Conservation (phyloP, 1,140 invertebrate genomes). For the Sminthurinus signatus region DNA sequence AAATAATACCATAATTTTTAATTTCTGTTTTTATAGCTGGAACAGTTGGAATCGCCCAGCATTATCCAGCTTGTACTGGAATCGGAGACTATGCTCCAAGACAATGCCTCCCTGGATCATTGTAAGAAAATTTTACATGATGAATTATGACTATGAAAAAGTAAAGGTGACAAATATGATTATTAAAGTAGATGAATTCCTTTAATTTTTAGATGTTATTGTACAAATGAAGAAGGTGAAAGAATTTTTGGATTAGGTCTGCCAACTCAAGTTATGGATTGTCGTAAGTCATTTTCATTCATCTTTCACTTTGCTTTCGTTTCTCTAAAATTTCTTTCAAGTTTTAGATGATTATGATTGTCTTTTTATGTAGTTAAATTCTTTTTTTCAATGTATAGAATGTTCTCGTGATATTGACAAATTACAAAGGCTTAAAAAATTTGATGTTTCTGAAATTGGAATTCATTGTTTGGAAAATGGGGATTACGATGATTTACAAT, state of each 20-base stretch:
- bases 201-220: constrained; percentile 32
- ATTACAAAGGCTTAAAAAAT: constrained; percentile 7
- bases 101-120: constrained; percentile 34
- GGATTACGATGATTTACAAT: constrained; percentile 38
- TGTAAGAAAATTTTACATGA: constrained; percentile 21
- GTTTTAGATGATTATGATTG: too few relatives aligned
- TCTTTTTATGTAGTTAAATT: too few relatives aligned
- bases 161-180: too few relatives aligned
- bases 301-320: too few relatives aligned
- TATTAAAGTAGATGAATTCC: background rate
- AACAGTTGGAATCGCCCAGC: constrained; percentile 27
- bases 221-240: constrained; percentile 21
- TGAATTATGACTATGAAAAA: background rate
- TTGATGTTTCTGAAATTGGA: constrained; percentile 9
- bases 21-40: too few relatives aligned
- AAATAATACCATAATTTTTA: too few relatives aligned
- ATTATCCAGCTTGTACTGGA: constrained; percentile 32
- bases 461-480: constrained; percentile 38
- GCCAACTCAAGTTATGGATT: constrained; percentile 19
- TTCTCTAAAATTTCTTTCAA: too few relatives aligned
- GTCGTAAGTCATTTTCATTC: constrained; percentile 25
- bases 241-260: constrained; percentile 30
- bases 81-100: constrained; percentile 22
- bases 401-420: constrained; percentile 26
- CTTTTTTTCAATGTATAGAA: too few relatives aligned